Percentiles rank a stretch among this genome's conserved stretches.
These are phyloP conservation scores for Dryas iulia DNA, from an alignment of 1,140 invertebrate species.

Conservation along the genomic window DNA sequence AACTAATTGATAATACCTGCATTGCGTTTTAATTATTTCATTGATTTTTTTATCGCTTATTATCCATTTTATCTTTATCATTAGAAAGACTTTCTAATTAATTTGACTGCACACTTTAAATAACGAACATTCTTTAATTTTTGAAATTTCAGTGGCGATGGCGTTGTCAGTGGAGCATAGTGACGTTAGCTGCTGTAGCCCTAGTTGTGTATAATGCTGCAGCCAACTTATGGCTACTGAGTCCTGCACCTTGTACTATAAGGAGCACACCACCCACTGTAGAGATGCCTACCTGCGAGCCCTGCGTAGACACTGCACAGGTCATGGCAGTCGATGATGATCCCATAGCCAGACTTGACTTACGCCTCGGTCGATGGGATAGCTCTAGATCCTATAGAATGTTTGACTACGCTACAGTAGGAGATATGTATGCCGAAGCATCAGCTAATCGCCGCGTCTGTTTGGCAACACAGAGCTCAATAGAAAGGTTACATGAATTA, in stretches of 20 bases:
- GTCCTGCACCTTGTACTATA: slow-evolving; percentile 56
- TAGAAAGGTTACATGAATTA: slow-evolving; percentile 89
- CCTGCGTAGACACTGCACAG: slow-evolving; percentile 61
- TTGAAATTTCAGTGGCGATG: slow-evolving; percentile 73
- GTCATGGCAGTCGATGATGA: slow-evolving; percentile 60
- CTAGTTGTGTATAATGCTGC: slow-evolving; percentile 86
- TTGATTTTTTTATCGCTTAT: too few species aligned
- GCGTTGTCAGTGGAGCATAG: slow-evolving; percentile 86
- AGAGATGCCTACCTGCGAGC: slow-evolving; percentile 59
- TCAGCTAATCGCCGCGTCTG: slow-evolving; percentile 84
- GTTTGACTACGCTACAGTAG: slow-evolving; percentile 87
- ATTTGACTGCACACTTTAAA: too few species aligned
- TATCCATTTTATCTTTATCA: too few species aligned
- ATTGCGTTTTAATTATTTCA: not conserved
- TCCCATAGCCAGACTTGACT: slow-evolving; percentile 81
- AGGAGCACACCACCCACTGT: slow-evolving; percentile 41
- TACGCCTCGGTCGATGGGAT: slow-evolving; percentile 87
- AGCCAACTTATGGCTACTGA: slow-evolving; percentile 85
- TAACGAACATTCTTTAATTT: too few species aligned
- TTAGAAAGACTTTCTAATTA: too few species aligned
- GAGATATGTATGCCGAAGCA: slow-evolving; percentile 81
- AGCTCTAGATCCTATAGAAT: slow-evolving; percentile 84
- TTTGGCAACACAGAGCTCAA: slow-evolving; percentile 90
- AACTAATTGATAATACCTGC: not conserved
- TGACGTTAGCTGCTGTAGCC: slow-evolving; percentile 82